Percentiles rank a stretch among this genome's conserved stretches.
These are phyloP conservation scores for Nebria salina DNA, from an alignment of 2,888 invertebrate species.

Conservation along the genomic window DNA sequence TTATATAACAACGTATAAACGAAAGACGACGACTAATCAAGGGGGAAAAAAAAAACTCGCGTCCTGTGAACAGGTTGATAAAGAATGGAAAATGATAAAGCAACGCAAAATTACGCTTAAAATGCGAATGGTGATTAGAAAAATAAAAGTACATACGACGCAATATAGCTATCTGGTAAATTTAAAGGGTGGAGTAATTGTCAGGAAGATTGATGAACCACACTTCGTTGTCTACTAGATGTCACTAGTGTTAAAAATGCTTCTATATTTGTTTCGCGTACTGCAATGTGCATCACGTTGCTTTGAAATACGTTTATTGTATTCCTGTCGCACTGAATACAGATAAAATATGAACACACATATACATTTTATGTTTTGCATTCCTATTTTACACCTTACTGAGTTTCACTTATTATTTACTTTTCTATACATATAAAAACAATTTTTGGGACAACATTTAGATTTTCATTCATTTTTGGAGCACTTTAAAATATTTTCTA, in stretches of 20 bases:
- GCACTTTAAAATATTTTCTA: too few species aligned
- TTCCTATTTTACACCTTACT: too few species aligned
- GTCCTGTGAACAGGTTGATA: constrained; percentile 5
- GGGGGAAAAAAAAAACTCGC: constrained; percentile 28
- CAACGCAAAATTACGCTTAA: constrained; percentile 44
- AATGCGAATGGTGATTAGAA: constrained; percentile 41
- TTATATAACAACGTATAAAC: constrained; percentile 28
- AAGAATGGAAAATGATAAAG: constrained; percentile 46
- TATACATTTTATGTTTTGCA: too few species aligned
- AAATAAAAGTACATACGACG: constrained; percentile 5
- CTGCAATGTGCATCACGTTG: neutral
- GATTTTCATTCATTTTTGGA: too few species aligned
- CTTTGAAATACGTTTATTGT: constrained; percentile 4
- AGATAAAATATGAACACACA: neutral
- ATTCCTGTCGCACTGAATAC: neutral
- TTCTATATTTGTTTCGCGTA: constrained; percentile 28
- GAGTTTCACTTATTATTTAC: too few species aligned
- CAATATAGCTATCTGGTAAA: constrained; percentile 26
- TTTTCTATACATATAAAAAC: too few species aligned
- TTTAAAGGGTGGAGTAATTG: constrained; percentile 41
- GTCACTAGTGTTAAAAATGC: constrained; percentile 35
- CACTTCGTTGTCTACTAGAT: constrained; percentile 19
- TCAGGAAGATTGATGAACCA: constrained; percentile 44
- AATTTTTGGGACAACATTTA: too few species aligned
- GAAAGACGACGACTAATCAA: constrained; percentile 32